Conservation (phyloP, 2,113 vertebrate genomes). For the Prinia subflava region DNA sequence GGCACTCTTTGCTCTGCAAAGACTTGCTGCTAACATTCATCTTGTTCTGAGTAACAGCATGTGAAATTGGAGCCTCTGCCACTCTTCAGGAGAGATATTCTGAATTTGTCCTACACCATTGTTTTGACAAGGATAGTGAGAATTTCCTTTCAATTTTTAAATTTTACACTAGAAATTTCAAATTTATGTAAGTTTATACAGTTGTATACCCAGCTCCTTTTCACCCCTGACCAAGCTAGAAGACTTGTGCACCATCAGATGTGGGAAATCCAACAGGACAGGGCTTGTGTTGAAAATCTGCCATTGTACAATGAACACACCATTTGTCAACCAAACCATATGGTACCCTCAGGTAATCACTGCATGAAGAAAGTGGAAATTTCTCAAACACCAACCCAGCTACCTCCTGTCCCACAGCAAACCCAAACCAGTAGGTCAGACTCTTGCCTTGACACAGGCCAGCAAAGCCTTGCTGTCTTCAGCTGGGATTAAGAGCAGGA, state of each 20-base stretch:
- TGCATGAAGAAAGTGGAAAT: background rate
- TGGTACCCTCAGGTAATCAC: background rate
- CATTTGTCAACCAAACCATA: accelerated
- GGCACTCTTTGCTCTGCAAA: background rate
- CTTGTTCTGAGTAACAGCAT: background rate
- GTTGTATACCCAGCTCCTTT: background rate
- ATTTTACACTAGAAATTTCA: background rate
- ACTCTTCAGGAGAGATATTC: background rate
- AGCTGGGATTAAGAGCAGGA: accelerated
- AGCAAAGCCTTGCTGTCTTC: background rate
- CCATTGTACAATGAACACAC: background rate
- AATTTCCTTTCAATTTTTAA: background rate
- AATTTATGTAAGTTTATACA: accelerated
- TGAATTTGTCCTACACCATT: background rate
- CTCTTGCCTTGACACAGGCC: background rate
- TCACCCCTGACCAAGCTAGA: background rate
- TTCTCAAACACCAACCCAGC: background rate
- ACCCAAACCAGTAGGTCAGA: background rate
- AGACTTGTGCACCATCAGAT: background rate
- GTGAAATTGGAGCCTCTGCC: background rate
- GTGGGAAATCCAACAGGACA: background rate
- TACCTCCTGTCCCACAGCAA: background rate
- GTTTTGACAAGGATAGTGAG: background rate
- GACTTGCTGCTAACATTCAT: background rate
- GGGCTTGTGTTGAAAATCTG: background rate